A percentile compares a stretch with the other conserved stretches of the same genome.
Conservation (phyloP, 2,113 vertebrate genomes). For the Sinocyclocheilus grahami region DNA sequence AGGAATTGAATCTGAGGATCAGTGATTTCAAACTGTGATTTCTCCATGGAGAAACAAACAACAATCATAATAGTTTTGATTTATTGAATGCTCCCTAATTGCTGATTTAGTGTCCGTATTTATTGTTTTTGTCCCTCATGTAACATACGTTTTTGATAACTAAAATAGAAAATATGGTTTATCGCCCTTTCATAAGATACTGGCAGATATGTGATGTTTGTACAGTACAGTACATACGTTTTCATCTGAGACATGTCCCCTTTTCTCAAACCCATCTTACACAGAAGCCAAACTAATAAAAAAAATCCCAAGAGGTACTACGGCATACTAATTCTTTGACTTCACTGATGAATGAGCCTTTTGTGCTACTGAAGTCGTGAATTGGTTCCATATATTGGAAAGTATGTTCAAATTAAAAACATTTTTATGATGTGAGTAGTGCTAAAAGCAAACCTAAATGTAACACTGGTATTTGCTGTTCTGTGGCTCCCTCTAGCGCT, state of each 20-base stretch:
- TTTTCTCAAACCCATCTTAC: slow-evolving; percentile 11
- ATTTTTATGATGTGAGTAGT: background rate
- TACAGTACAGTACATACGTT: background rate
- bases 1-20: slow-evolving; percentile 7
- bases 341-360: background rate
- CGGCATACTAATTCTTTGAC: background rate
- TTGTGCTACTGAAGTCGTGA: background rate
- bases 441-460: background rate
- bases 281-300: background rate
- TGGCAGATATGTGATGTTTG: background rate
- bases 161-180: background rate
- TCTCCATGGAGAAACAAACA: background rate
- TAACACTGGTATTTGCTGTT: background rate
- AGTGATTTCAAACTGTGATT: background rate
- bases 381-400: background rate
- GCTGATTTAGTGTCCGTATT: background rate
- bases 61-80: background rate
- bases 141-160: background rate
- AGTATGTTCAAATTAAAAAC: background rate
- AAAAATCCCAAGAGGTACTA: slow-evolving; percentile 1
- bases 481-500: slow-evolving; percentile 15
- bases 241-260: background rate
- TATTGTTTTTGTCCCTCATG: background rate
- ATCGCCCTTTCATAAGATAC: background rate
- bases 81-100: background rate